Conservation (phyloP, 2,888 invertebrate species). For the Hedychridium roseum region DNA sequence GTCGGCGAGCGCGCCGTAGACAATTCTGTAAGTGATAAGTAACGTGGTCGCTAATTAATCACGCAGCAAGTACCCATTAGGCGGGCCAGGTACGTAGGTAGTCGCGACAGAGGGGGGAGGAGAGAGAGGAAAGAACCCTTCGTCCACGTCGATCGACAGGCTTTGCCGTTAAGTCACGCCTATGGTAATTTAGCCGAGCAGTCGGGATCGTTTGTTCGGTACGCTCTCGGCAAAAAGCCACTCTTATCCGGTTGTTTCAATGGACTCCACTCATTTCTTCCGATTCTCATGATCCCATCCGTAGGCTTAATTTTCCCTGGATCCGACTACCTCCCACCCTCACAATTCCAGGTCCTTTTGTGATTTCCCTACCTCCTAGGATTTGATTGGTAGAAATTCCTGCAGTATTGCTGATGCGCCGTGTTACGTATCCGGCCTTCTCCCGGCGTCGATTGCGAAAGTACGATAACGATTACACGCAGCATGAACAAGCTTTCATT, state of each 20-base stretch:
- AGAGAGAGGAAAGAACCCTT: slow-evolving; percentile 18
- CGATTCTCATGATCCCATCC: too few relatives aligned
- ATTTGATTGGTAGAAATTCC: slow-evolving; percentile 32
- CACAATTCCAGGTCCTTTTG: too few relatives aligned
- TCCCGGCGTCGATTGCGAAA: slow-evolving; percentile 32
- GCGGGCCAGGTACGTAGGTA: slow-evolving; percentile 8
- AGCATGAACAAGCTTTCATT: slow-evolving; percentile 22
- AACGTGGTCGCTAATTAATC: slow-evolving; percentile 16
- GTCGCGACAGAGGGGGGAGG: too few relatives aligned
- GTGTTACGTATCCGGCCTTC: slow-evolving; percentile 37
- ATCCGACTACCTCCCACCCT: too few relatives aligned
- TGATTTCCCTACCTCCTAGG: too few relatives aligned
- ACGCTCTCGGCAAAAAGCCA: background rate
- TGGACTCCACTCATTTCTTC: background rate
- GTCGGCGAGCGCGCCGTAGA: too few relatives aligned
- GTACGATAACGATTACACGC: slow-evolving; percentile 23
- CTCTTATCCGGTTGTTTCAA: background rate
- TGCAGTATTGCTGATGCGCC: slow-evolving; percentile 30
- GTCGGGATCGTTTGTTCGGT: background rate
- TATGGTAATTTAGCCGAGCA: background rate
- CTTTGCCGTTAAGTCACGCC: slow-evolving; percentile 1
- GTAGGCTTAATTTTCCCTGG: too few relatives aligned
- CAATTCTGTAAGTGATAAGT: too few relatives aligned
- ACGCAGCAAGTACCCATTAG: slow-evolving; percentile 11
- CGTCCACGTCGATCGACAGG: slow-evolving; percentile 9